A percentile compares a stretch with the other conserved stretches of the same genome.
These are phyloP conservation scores for Copsychus sechellarum DNA, from an alignment of 2,113 vertebrate genomes.

Conservation along the genomic window DNA sequence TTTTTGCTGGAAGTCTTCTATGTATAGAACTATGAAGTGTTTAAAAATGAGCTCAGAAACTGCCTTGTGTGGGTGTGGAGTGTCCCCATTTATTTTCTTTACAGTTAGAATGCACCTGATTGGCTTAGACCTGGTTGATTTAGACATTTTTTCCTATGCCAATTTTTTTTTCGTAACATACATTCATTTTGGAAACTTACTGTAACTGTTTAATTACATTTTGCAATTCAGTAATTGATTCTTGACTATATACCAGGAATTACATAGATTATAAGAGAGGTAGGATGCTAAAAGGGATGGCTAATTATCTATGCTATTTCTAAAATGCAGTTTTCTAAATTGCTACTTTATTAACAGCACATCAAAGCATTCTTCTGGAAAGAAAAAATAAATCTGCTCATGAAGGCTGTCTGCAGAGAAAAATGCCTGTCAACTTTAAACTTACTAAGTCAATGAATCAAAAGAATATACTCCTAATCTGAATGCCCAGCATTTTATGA, in stretches of 20 bases:
- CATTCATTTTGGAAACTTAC: neutral
- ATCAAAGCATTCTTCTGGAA: slow-evolving; percentile 17
- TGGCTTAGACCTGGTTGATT: neutral
- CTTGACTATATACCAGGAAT: neutral
- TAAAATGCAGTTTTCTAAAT: neutral
- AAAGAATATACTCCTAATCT: neutral
- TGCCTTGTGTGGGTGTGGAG: neutral
- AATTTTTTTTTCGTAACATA: neutral
- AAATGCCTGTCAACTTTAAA: neutral
- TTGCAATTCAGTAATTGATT: neutral
- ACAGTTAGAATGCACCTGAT: neutral
- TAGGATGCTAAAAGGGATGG: neutral
- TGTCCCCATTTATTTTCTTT: slow-evolving; percentile 1
- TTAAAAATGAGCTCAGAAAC: slow-evolving; percentile 5
- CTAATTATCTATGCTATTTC: neutral
- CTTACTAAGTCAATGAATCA: neutral
- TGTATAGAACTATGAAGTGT: neutral
- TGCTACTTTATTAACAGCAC: neutral
- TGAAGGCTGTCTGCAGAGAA: neutral
- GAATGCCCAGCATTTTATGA: neutral
- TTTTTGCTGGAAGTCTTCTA: neutral
- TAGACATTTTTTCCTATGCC: neutral
- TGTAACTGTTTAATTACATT: neutral
- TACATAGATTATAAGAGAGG: neutral
- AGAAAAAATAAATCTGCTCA: neutral